Conservation (phyloP, 2,888 invertebrate genomes). For the Rhyacophila evoluta region DNA sequence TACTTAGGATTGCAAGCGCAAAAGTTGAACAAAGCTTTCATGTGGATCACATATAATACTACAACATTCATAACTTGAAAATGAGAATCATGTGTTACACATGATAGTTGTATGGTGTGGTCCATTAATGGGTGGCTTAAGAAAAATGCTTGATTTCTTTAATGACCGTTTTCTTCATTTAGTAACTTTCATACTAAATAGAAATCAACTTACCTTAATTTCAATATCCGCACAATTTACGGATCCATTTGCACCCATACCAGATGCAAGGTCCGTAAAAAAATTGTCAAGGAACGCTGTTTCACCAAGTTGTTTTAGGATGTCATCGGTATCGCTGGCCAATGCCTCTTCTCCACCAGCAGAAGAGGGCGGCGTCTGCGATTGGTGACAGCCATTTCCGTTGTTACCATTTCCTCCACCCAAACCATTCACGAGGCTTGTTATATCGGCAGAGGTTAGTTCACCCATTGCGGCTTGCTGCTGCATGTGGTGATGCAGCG, state of each 20-base stretch:
- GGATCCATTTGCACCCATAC: constrained; percentile 76
- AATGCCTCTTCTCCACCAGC: neutral
- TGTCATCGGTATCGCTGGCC: constrained; percentile 75
- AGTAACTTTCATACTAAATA: too few species aligned
- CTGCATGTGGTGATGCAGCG: constrained; percentile 61
- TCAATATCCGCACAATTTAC: constrained; percentile 73
- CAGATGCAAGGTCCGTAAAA: constrained; percentile 81
- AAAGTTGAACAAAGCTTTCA: too few species aligned
- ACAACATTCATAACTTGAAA: too few species aligned
- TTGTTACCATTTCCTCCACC: neutral
- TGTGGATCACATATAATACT: too few species aligned
- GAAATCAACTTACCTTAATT: constrained; percentile 72
- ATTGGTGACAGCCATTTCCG: neutral
- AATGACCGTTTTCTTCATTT: too few species aligned
- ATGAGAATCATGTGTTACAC: too few species aligned
- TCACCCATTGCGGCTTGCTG: constrained; percentile 71
- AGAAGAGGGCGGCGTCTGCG: neutral
- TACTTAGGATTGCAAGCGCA: too few species aligned
- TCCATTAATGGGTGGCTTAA: too few species aligned
- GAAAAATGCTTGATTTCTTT: too few species aligned
- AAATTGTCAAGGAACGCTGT: constrained; percentile 88
- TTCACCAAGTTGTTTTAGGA: constrained; percentile 85
- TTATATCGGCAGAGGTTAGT: constrained; percentile 78
- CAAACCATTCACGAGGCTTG: constrained; percentile 74
- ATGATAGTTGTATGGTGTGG: too few species aligned